Base-by-base conservation (phyloP, 2,797 vertebrate genomes). In the Eleutherodactylus coqui region DNA sequence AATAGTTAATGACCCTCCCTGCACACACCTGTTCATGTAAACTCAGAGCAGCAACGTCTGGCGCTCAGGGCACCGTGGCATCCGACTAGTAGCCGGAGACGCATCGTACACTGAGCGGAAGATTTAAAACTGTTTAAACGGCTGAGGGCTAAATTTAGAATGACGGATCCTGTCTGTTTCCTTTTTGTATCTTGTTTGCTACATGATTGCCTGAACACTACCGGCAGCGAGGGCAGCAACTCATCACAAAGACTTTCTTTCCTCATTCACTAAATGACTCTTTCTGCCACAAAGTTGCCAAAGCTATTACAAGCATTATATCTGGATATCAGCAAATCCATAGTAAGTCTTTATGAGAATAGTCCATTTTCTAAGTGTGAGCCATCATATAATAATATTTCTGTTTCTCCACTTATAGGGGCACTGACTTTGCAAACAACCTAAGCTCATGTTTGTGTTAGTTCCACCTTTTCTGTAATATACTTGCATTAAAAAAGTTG, bases 71-170 rank as follows among this genome's bases (percentile, higher is more conserved):
- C 51, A 75, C 41, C 43, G n/a, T 75, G 53, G 70, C 27, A 64
- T 60, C 84, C 73, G 43, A 76, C 80, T 73, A 67, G 49, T 73
- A 80, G 51, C 51, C 19, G 34, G 64, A 58, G 36, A 72, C 24
- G 76, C 47, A 70, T 60, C 49, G 3, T 78, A 69, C 62, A 47
- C 47, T 47, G 36, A 86, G 73, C 79, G 19, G 85, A 82, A 86
- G 62, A 75, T 87, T 70, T 83, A 87, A 78, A 86, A 79, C 85
- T 79, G 69, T 78, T 80, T 62, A 88, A 88, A 88, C 76, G 75
- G 82, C 75, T n/a, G 7, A 38, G 36, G 75, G 80, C 81, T 88
- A 86, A 88, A 83, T 80, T 69, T 88, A 88, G 62, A 73, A 14
- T n/a, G 36, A 67, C 78, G 53, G 62, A 62, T 77, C 67, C 29